Percentiles rank a stretch among this genome's conserved stretches.
Evolutionary conservation across 2,888 invertebrate species (phyloP).

Genomic region (Toxonevra muliebris): DNA sequence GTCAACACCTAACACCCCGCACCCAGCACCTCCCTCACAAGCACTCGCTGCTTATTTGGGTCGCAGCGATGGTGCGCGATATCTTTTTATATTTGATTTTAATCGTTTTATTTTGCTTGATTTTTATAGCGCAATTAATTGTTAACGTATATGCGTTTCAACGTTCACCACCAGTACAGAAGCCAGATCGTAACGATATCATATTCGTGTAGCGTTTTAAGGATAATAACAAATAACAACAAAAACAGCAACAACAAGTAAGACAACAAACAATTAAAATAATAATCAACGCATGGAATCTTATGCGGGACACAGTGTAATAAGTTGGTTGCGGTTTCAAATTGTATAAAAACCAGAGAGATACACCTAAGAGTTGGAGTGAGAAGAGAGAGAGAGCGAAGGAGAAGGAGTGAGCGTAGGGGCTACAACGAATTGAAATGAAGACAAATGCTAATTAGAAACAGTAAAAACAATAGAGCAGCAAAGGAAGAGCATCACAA

Average conservation of each 20-base stretch:
- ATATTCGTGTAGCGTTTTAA: slow-evolving; percentile 52
- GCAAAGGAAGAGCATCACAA: not conserved
- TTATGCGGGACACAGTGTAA: too few species aligned
- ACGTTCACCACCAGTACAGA: slow-evolving; percentile 57
- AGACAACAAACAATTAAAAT: not conserved
- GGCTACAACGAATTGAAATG: too few species aligned
- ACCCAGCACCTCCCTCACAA: too few species aligned
- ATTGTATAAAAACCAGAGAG: too few species aligned
- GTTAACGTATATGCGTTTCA: slow-evolving; percentile 63
- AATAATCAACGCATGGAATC: slow-evolving; percentile 1
- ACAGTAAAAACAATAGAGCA: not conserved
- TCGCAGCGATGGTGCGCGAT: slow-evolving; percentile 60
- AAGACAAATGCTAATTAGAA: slow-evolving; percentile 1
- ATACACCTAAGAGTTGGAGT: too few species aligned
- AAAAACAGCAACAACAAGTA: not conserved
- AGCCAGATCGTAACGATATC: slow-evolving; percentile 60
- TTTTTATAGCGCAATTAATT: slow-evolving; percentile 63
- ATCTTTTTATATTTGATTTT: slow-evolving; percentile 62
- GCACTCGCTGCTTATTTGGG: not conserved
- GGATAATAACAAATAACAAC: too few species aligned
- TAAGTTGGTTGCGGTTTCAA: too few species aligned
- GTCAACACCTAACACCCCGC: too few species aligned
- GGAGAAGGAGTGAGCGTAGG: too few species aligned
- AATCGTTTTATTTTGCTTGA: slow-evolving; percentile 63
- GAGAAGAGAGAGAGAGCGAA: too few species aligned